These are phyloP conservation scores for Smittia sp. DNA, from an alignment of 2,888 invertebrate genomes.

Conservation along the genomic window DNA sequence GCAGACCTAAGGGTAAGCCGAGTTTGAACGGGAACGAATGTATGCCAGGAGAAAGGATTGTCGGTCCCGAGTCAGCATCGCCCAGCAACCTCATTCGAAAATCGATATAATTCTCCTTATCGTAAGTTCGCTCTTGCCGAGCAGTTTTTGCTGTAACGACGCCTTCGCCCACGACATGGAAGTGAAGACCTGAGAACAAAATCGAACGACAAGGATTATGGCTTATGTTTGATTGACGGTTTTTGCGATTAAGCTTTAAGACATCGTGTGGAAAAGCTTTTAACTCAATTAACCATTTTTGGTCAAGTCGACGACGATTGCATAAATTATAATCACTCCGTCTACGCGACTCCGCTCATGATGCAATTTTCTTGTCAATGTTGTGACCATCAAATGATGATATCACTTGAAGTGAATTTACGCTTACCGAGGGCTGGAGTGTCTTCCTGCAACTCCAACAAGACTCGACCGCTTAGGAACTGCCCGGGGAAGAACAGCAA, in stretches of 20 bases:
- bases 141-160: constrained; percentile 83
- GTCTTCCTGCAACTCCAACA: constrained; percentile 90
- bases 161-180: constrained; percentile 92
- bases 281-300: too few species aligned
- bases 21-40: constrained; percentile 94
- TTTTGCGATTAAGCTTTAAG: too few species aligned
- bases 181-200: constrained; percentile 71
- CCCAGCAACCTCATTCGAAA: constrained; percentile 90
- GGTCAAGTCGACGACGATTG: too few species aligned
- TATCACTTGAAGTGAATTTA: too few species aligned
- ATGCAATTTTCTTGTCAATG: too few species aligned
- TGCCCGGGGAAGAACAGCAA: constrained; percentile 91
- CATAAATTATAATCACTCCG: too few species aligned
- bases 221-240: not conserved
- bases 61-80: constrained; percentile 76
- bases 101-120: constrained; percentile 92
- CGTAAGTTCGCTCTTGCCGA: constrained; percentile 80
- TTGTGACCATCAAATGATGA: too few species aligned
- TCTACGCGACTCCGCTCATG: too few species aligned
- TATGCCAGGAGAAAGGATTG: constrained; percentile 84
- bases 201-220: constrained; percentile 3
- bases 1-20: constrained; percentile 83
- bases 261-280: too few species aligned
- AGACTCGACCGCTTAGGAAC: constrained; percentile 85
- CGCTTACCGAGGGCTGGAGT: constrained; percentile 79